Evolutionary conservation across 2,888 invertebrate species (phyloP).

Genomic region (Rutpela maculata): DNA sequence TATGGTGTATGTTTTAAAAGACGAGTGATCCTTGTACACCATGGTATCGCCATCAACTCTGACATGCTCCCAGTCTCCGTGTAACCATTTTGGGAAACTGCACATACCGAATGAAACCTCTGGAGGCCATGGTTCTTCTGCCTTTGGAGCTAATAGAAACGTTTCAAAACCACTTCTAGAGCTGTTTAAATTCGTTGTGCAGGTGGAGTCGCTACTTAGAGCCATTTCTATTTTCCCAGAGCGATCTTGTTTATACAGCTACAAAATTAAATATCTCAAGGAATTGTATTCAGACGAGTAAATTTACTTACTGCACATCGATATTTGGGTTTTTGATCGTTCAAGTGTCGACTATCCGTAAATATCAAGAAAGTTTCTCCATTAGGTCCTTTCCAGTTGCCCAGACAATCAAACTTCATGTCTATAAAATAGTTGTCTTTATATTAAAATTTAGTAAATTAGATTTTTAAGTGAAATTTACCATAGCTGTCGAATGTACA

Average conservation of each 20-base stretch:
- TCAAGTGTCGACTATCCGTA: slow-evolving; percentile 74
- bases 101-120: slow-evolving; percentile 67
- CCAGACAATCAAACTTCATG: slow-evolving; percentile 79
- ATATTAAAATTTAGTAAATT: slow-evolving; percentile 36
- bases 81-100: slow-evolving; percentile 80
- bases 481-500: slow-evolving; percentile 77
- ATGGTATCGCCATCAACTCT: slow-evolving; percentile 74
- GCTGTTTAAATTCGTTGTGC: slow-evolving; percentile 76
- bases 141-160: slow-evolving; percentile 73
- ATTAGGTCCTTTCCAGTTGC: slow-evolving; percentile 78
- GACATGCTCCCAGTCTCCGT: slow-evolving; percentile 79
- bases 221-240: slow-evolving; percentile 77
- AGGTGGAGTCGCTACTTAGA: slow-evolving; percentile 81
- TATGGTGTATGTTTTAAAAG: slow-evolving; percentile 76
- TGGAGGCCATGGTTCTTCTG: slow-evolving; percentile 71
- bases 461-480: slow-evolving; percentile 65
- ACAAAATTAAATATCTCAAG: slow-evolving; percentile 35
- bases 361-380: slow-evolving; percentile 78
- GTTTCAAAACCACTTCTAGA: slow-evolving; percentile 78
- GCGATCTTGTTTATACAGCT: slow-evolving; percentile 64
- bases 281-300: neutral
- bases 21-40: slow-evolving; percentile 75
- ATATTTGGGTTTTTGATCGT: slow-evolving; percentile 75
- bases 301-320: slow-evolving; percentile 77
- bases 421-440: slow-evolving; percentile 69